Percentiles rank a stretch among this genome's conserved stretches.
Conservation (phyloP, 2,888 invertebrate genomes). For the Nycteola revayana region DNA sequence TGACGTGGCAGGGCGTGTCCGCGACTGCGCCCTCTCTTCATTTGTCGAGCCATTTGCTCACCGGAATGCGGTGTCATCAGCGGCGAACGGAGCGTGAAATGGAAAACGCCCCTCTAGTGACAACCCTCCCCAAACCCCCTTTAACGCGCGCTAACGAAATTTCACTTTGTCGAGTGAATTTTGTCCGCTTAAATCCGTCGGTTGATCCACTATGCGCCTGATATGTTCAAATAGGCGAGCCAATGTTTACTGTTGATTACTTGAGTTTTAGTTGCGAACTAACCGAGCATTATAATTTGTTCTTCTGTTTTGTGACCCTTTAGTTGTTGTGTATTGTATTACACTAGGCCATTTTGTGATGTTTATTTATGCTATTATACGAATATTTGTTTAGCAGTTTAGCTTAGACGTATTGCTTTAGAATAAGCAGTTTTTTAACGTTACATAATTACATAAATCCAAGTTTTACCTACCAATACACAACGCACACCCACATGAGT, state of each 20-base stretch:
- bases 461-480: too few relatives aligned
- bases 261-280: slow-evolving; percentile 40
- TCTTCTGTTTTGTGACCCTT: background rate
- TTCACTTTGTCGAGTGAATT: slow-evolving; percentile 53
- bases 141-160: slow-evolving; percentile 73
- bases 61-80: slow-evolving; percentile 80
- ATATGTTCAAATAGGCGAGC: slow-evolving; percentile 49
- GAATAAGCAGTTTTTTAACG: too few relatives aligned
- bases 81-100: slow-evolving; percentile 77
- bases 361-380: too few relatives aligned
- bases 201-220: slow-evolving; percentile 37
- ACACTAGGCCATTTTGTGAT: too few relatives aligned
- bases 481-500: too few relatives aligned
- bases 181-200: slow-evolving; percentile 41
- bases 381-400: too few relatives aligned
- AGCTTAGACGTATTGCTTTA: too few relatives aligned
- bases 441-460: too few relatives aligned
- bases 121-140: slow-evolving; percentile 52
- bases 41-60: slow-evolving; percentile 79
- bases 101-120: slow-evolving; percentile 77
- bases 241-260: slow-evolving; percentile 45
- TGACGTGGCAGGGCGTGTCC: slow-evolving; percentile 74
- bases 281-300: slow-evolving; percentile 13
- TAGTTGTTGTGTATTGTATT: too few relatives aligned
- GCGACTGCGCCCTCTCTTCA: slow-evolving; percentile 70